Evolutionary conservation across 2,797 vertebrate species (phyloP).

Genomic region (Rhyacichthys aspro): DNA sequence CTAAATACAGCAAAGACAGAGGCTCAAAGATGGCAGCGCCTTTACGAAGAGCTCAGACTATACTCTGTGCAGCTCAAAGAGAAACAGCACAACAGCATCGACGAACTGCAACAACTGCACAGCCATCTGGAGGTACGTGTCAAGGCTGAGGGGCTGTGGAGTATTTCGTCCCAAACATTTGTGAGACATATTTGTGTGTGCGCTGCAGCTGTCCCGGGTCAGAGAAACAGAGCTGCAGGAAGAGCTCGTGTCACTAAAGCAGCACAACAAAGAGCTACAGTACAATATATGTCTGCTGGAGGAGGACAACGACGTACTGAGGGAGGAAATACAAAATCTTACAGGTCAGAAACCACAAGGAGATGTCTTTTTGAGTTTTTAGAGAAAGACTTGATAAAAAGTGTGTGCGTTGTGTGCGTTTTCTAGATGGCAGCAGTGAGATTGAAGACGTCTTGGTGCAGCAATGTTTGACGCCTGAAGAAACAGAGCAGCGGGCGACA

Average conservation of each 20-base stretch:
- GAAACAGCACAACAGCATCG: slow-evolving; percentile 75
- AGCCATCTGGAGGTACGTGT: slow-evolving; percentile 84
- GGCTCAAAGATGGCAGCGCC: slow-evolving; percentile 81
- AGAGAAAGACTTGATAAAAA: too few species aligned
- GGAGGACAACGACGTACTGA: slow-evolving; percentile 76
- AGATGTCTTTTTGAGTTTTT: too few species aligned
- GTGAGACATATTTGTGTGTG: slow-evolving; percentile 6
- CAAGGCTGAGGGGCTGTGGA: not conserved
- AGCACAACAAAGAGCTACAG: slow-evolving; percentile 74
- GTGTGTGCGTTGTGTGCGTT: not conserved
- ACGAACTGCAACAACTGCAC: slow-evolving; percentile 81
- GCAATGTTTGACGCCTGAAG: slow-evolving; percentile 25
- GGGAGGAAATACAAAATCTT: slow-evolving; percentile 67
- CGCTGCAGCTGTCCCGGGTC: slow-evolving; percentile 75
- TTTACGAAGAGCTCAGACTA: slow-evolving; percentile 78
- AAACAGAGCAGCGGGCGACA: slow-evolving; percentile 20
- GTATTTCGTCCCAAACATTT: not conserved
- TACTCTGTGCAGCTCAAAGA: slow-evolving; percentile 70
- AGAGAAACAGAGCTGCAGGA: slow-evolving; percentile 74
- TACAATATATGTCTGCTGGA: slow-evolving; percentile 72
- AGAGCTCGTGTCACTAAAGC: slow-evolving; percentile 70
- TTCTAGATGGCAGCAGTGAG: slow-evolving; percentile 56
- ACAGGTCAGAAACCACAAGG: slow-evolving; percentile 71
- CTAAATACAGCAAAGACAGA: slow-evolving; percentile 78
- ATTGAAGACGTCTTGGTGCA: slow-evolving; percentile 45